Evolutionary conservation across 2,888 invertebrate species (phyloP), one percentile per base, ranked within the genome.

Genomic region (Eledona agricola): DNA sequence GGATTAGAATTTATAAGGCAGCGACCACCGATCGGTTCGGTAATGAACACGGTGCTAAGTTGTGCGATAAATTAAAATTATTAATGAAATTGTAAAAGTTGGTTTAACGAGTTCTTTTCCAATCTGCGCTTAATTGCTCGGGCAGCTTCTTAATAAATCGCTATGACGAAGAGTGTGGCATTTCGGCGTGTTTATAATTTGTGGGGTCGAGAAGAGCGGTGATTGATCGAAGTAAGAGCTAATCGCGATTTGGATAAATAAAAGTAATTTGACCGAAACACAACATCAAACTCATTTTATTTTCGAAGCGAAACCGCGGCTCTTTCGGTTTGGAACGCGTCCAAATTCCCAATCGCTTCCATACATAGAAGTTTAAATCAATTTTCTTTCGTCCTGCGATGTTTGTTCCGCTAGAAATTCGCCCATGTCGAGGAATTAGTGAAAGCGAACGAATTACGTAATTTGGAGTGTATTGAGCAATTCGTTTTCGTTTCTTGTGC

Each of bases 401-500:
- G 13, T 25, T 38, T 26, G n/a, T 40, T 16, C 9, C 40, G 12
- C 7, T 11, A 6, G 13, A 11, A 19, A 37, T 20, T 37, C 13
- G 6, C 6, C 5, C 16, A 26, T 40, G 23, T 17, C 9, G 19
- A 42, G 20, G 29, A 26, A 29, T 42, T 32, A 45, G 43, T 45
- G 43, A 45, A 45, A 45, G 43, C 23, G 20, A 45, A 15, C 19
- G 19, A 32, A 45, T 45, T 45, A 32, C 23, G 43, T 32, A 45
- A 45, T 42, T 29, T 11, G 28, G 20, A 7, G n/a, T n/a, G n/a
- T 26, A 32, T 32, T 15, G 32, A 45, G 43, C 23, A 32, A 45
- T 45, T 9, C 12, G 31, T 20, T 13, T 29, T 42, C 40, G 13
- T 12, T 26, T n/a, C 13, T 17, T 22, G 22, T 20, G 35, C 40